phyloP scores from a whole-genome alignment of 2,797 vertebrate genomes.

The Peromyscus nudipes region DNA sequence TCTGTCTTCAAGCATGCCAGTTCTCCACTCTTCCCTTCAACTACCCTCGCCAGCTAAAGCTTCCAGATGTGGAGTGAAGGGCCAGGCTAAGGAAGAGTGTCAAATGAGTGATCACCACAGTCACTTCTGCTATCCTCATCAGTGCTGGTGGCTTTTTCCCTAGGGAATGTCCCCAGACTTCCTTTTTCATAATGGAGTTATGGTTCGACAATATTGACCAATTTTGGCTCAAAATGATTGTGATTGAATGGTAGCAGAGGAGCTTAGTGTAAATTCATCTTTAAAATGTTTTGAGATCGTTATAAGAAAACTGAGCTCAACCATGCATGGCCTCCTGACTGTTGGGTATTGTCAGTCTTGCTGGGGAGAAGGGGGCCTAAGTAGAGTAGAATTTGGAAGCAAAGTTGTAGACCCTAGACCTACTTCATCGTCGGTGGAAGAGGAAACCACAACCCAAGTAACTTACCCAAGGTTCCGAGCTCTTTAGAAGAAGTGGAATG shows the following conservation, averaged over 20 bases:
- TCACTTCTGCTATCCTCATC: not conserved
- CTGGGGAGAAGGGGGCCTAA: not conserved
- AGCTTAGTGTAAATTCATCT: conserved; percentile 60
- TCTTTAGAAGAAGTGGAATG: not conserved
- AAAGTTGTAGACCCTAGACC: not conserved
- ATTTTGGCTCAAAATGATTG: conserved; percentile 43
- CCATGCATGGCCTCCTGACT: not conserved
- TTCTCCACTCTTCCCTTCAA: not conserved
- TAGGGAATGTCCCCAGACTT: conserved; percentile 25
- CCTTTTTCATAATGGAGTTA: conserved; percentile 58
- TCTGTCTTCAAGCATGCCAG: not conserved
- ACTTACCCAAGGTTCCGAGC: not conserved
- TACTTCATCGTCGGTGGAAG: not conserved
- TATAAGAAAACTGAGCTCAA: conserved; percentile 57
- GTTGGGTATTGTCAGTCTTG: not conserved
- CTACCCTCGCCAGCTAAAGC: not conserved
- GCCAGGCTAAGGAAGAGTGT: not conserved
- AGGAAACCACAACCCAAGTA: not conserved
- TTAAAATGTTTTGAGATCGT: conserved; percentile 64
- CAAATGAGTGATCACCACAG: not conserved
- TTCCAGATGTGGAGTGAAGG: conserved; percentile 44
- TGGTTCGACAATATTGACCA: conserved; percentile 20
- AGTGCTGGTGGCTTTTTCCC: conserved; percentile 12
- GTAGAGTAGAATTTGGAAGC: not conserved
- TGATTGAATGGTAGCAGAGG: conserved; percentile 25